Evolutionary conservation across 2,113 vertebrate species (phyloP).

Genomic region (Lagopus muta): DNA sequence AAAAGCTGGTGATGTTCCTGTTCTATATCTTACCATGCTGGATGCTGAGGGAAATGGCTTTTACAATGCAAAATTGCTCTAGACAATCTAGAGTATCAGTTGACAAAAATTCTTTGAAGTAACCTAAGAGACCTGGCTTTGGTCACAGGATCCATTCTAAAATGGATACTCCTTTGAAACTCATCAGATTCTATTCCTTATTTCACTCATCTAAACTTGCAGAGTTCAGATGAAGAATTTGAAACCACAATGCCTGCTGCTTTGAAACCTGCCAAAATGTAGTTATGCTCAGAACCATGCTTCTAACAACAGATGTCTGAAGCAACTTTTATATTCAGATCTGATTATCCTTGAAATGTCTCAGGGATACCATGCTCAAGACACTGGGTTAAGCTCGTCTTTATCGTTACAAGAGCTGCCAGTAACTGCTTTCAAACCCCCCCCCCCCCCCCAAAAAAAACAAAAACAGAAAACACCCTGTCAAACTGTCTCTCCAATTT

Average conservation of each 20-base stretch:
- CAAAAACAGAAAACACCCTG: not conserved
- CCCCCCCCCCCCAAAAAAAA: not conserved
- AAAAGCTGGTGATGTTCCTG: not conserved
- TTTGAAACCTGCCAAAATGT: constrained; percentile 39
- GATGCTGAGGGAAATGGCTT: constrained; percentile 8
- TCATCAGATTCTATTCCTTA: not conserved
- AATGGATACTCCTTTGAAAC: constrained; percentile 21
- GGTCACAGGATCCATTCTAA: constrained; percentile 25
- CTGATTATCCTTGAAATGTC: not conserved
- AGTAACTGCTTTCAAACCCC: not conserved
- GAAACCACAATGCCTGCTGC: constrained; percentile 39
- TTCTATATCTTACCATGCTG: not conserved
- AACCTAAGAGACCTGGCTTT: constrained; percentile 31
- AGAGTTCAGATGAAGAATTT: constrained; percentile 52
- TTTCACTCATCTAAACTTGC: constrained; percentile 30
- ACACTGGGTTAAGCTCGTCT: not conserved
- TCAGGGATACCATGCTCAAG: not conserved
- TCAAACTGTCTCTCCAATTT: not conserved
- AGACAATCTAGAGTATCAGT: constrained; percentile 20
- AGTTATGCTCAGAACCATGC: constrained; percentile 9
- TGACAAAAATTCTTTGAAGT: constrained; percentile 49
- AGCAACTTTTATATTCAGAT: not conserved
- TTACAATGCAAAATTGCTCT: not conserved
- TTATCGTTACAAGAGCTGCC: not conserved
- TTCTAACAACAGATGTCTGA: not conserved